These are phyloP conservation scores for Theretra japonica DNA, from an alignment of 2,888 invertebrate genomes.

Conservation along the genomic window DNA sequence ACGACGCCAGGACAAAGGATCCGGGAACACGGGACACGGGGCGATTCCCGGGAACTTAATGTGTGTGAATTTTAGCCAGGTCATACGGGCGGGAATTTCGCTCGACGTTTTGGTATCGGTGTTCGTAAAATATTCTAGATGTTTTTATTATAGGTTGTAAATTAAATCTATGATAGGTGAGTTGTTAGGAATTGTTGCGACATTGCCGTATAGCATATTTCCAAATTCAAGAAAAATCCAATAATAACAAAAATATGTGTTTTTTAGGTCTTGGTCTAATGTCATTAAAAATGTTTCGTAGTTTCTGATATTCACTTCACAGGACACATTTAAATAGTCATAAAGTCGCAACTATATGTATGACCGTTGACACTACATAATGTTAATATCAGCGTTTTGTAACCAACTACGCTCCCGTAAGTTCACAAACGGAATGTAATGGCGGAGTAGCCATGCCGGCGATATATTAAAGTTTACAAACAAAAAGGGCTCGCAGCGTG, in stretches of 20 bases:
- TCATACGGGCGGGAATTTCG: neutral
- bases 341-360: no score
- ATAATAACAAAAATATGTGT: no score
- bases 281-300: no score
- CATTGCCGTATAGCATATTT: no score
- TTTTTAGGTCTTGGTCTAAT: no score
- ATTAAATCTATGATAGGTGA: no score
- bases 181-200: no score
- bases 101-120: no score
- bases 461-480: constrained; percentile 23
- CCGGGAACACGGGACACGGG: neutral
- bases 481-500: constrained; percentile 15
- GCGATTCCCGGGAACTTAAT: neutral
- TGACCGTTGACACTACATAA: no score
- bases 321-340: no score
- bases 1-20: neutral
- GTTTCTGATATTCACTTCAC: no score
- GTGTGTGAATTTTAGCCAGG: neutral
- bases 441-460: neutral
- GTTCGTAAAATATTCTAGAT: neutral
- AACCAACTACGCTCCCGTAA: neutral
- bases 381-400: neutral
- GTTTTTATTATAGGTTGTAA: neutral
- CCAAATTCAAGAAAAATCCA: no score
- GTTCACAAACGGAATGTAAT: neutral